Conservation (phyloP, 2,888 invertebrate species). For the Ectemnius continuus region DNA sequence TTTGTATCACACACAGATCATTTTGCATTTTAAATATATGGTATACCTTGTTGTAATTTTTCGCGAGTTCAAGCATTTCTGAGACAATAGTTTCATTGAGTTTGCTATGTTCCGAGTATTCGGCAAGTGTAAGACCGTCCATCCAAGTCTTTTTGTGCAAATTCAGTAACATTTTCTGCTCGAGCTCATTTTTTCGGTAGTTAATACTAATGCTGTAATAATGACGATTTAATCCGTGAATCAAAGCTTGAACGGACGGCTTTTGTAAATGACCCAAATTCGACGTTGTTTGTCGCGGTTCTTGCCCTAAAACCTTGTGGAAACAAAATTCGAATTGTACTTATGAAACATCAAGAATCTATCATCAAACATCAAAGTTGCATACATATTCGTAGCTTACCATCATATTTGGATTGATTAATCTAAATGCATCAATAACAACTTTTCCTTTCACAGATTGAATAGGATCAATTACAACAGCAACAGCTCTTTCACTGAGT, state of each 20-base stretch:
- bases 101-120: constrained; percentile 95
- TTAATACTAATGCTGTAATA: constrained; percentile 99
- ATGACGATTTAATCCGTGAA: constrained; percentile 98
- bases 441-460: constrained; percentile 99
- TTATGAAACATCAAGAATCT: neutral
- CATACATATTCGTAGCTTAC: constrained; percentile 78
- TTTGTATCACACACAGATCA: too few relatives aligned
- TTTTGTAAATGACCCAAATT: constrained; percentile 99
- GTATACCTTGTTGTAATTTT: constrained; percentile 94
- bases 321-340: constrained; percentile 18
- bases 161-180: constrained; percentile 99
- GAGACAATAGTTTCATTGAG: constrained; percentile 96
- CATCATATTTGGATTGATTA: constrained; percentile 99
- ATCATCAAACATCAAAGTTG: too few relatives aligned
- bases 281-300: constrained; percentile 98
- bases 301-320: constrained; percentile 89
- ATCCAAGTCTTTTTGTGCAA: constrained; percentile 99
- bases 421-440: constrained; percentile 99
- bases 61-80: constrained; percentile 97
- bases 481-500: constrained; percentile 97
- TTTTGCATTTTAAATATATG: neutral
- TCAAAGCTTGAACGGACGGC: constrained; percentile 99
- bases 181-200: constrained; percentile 98
- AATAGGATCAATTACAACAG: constrained; percentile 99
- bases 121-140: constrained; percentile 94